Evolutionary conservation across 2,113 vertebrate genomes (phyloP).

Genomic region (Hemiscyllium ocellatum): DNA sequence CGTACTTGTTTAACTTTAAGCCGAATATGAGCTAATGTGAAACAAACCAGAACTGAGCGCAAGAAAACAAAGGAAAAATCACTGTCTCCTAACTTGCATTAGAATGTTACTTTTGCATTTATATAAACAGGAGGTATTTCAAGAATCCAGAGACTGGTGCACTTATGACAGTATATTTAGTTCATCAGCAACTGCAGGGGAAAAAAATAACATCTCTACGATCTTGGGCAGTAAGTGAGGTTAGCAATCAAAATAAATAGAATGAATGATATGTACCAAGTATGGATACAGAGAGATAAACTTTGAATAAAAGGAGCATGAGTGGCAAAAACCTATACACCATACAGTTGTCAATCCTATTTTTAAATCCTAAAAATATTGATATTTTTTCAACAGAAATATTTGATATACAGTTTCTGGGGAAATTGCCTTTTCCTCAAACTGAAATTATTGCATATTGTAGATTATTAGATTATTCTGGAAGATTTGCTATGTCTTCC

Average conservation of each 20-base stretch:
- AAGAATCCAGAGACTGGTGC: background rate
- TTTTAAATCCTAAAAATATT: background rate
- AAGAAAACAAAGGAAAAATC: background rate
- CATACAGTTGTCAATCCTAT: background rate
- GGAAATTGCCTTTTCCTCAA: background rate
- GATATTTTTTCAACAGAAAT: background rate
- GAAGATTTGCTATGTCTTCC: background rate
- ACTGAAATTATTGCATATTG: background rate
- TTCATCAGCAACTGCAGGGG: background rate
- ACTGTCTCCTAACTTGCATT: background rate
- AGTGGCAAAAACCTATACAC: background rate
- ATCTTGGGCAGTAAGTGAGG: background rate
- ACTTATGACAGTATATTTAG: background rate
- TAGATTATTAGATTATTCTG: background rate
- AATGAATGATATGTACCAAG: background rate
- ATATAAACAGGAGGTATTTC: background rate
- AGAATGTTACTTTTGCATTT: background rate
- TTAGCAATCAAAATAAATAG: background rate
- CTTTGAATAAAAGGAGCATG: background rate
- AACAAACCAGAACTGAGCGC: background rate
- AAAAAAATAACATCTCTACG: background rate
- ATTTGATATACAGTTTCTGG: background rate
- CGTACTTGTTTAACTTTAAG: slow-evolving; percentile 2
- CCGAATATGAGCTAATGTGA: background rate
- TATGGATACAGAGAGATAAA: background rate